Evolutionary conservation across 2,888 invertebrate species (phyloP), one percentile per base, ranked within the genome.

Genomic region (Cephus pygmeus): DNA sequence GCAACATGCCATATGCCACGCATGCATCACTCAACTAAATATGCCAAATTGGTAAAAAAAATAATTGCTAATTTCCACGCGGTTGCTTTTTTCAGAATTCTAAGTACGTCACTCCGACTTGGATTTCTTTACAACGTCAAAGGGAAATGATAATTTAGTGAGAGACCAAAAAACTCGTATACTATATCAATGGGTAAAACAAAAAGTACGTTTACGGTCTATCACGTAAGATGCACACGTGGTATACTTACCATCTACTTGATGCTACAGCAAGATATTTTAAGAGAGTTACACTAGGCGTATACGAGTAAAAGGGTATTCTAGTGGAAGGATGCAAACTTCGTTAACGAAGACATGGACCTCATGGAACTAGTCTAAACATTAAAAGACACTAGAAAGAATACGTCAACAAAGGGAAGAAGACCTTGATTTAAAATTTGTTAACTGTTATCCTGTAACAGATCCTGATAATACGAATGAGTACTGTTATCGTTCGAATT

Each of bases 11-110:
- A 83, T 87, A 87, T 88, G 90, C 89, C 83, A 87, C 87, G 90
- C 91, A 90, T 90, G 90, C 90, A 88, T 90, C 84, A 87, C 87
- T 89, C 86, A 87, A 86, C 90, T 90, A 90, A 88, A 83, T 86
- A 85, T 87, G 88, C 86, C 85, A 85, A 56, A 85, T 86, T 82
- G 77, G 78, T 80, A 82, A 82, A 78, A 73, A 77, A 73, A 73
- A 35, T 73, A 35, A 34, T 31, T 36, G 12, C 73, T 56, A 35
- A 76, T 78, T 76, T 76, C n/a, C 23, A 31, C 68, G 36, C 6
- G 15, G 15, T 15, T 56, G 40, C 15, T 56, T 23, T 56, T 56
- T 0, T 23, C 4, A 56, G 2, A 56, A 23, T 23, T 56, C 15
- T 15, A 23, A 6, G 23, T 56, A 56, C 40, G 40, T 56, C 40